Base-by-base conservation (phyloP, 2,888 invertebrate species). In the Polylopha cassiicola region DNA sequence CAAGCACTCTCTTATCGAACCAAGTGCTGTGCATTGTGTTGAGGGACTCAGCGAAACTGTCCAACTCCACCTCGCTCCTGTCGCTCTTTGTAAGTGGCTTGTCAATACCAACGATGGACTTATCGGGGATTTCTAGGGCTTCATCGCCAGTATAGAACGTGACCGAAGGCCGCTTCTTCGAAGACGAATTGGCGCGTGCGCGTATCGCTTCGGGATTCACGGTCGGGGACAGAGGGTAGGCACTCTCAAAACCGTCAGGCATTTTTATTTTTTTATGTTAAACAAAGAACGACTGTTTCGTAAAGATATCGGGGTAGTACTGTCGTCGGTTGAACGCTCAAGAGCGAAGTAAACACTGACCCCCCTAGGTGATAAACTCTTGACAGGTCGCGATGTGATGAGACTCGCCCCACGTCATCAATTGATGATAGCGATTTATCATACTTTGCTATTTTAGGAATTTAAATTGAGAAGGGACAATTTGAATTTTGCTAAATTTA, bases 171-270 rank as follows among this genome's bases (percentile, higher is more conserved):
- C 68, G 66, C 46, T 76, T 78, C 46, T 73, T 79, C 1, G 76
- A 69, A 2, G 82, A 76, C 0, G 88, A 88, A 61, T 89, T 89
- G 3, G 89, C 87, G 58, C 89, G 87, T 54, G 87, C 87, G 56
- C 89, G 84, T 53, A 89, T 78, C 21, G 87, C 81, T 69, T 85
- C 73, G 22, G 87, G 80, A 28, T 78, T 84, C 34, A 88, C 60
- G 14, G 77, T 57, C 14, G 86, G 85, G 33, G 78, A 67, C 43
- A 87, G 65, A 13, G 89, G 89, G 63, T 89, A 87, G 22, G 84
- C 73, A 54, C 76, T 78, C 61, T 89, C 89, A 53, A 88, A 88
- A 24, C 69, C 72, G 69, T 89, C 88, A 24, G 89, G 89, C 89
- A 89, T 89, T 60, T 60, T 68, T 7, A 5, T 14, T 17, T 28